A percentile compares a stretch with the other conserved stretches of the same genome.
Evolutionary conservation across 1,140 invertebrate species (phyloP).

Genomic region (Drosophila arawakana): DNA sequence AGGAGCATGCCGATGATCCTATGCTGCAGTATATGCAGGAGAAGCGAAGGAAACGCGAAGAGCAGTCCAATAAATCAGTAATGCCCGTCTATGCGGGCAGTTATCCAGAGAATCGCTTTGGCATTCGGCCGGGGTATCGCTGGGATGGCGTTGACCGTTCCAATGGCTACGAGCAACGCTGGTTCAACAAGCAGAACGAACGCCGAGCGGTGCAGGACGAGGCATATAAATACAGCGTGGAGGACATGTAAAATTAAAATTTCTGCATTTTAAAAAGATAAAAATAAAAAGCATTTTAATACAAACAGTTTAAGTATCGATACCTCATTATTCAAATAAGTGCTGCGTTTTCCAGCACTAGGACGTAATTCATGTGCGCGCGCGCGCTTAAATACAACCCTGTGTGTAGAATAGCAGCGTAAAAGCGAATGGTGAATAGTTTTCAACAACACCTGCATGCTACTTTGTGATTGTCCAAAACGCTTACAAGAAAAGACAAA

Average conservation of each 20-base stretch:
- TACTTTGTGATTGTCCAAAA: constrained; percentile 54
- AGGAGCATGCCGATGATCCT: constrained; percentile 94
- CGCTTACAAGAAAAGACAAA: constrained; percentile 34
- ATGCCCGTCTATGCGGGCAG: constrained; percentile 92
- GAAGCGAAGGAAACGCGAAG: constrained; percentile 88
- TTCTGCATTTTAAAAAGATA: not conserved
- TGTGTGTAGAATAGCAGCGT: constrained; percentile 75
- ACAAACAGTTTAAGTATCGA: constrained; percentile 24
- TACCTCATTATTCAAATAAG: not conserved
- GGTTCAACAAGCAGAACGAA: constrained; percentile 92
- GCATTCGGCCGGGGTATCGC: constrained; percentile 95
- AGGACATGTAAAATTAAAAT: constrained; percentile 92
- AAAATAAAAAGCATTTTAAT: constrained; percentile 32
- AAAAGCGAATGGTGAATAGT: constrained; percentile 71
- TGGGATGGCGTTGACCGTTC: constrained; percentile 99
- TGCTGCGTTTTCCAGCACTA: constrained; percentile 39
- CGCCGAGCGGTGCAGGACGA: constrained; percentile 92
- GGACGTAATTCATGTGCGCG: not conserved
- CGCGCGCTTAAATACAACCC: constrained; percentile 54
- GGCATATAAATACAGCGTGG: constrained; percentile 97
- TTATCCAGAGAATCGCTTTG: constrained; percentile 95
- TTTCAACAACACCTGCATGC: constrained; percentile 66
- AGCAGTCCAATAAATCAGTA: constrained; percentile 57
- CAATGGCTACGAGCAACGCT: constrained; percentile 97
- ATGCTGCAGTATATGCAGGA: constrained; percentile 95